phyloP scores from a whole-genome alignment of 2,797 vertebrate genomes.

The Oreochromis grahami region DNA sequence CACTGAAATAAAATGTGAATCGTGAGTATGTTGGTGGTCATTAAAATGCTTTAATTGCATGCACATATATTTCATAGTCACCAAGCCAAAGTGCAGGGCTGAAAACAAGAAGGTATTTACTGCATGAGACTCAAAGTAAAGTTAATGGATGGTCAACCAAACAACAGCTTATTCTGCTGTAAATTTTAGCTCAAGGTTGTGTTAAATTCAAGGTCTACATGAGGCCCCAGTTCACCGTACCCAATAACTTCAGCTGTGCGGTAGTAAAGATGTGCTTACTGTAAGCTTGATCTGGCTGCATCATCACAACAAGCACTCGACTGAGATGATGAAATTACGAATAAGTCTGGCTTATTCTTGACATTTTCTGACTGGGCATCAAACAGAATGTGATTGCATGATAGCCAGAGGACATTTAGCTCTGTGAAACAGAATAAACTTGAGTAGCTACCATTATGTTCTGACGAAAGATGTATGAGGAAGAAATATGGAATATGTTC shows the following conservation, averaged over 20 bases:
- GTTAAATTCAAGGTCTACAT: not conserved
- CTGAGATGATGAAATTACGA: constrained; percentile 19
- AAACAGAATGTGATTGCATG: not conserved
- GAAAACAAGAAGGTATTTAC: not conserved
- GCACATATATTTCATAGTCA: not conserved
- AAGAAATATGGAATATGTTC: not conserved
- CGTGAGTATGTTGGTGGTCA: accelerated
- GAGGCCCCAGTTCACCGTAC: not conserved
- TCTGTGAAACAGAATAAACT: not conserved
- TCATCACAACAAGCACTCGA: not conserved
- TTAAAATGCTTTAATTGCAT: not conserved
- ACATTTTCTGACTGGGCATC: constrained; percentile 3
- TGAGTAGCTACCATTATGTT: not conserved
- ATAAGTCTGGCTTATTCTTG: not conserved
- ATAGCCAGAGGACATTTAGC: not conserved
- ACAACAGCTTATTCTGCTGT: not conserved
- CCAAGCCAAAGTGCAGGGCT: not conserved
- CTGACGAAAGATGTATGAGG: not conserved
- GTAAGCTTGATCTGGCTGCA: not conserved
- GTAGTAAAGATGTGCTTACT: not conserved
- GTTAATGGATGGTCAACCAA: not conserved
- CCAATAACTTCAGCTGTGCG: not conserved
- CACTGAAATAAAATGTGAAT: not conserved
- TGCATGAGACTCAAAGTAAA: not conserved
- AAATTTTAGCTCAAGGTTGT: not conserved